Base-by-base conservation (phyloP, 2,113 vertebrate genomes). In the Laticauda laticaudata region DNA sequence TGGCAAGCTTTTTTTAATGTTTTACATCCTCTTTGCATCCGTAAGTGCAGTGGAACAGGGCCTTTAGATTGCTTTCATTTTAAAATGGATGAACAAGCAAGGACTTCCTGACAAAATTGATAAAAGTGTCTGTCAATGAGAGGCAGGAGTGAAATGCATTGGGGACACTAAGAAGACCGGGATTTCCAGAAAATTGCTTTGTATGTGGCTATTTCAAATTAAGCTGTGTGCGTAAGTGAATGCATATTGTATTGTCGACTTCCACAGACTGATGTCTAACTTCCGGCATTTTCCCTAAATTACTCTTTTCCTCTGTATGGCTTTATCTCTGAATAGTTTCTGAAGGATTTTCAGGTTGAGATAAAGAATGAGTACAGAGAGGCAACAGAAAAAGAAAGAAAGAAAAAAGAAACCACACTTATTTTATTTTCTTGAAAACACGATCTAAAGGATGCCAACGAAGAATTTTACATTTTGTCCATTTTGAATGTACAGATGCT, bases 141-240 rank as follows among this genome's bases (percentile, higher is more conserved):
- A 45, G 29, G 75, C 69, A 86, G 61, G 64, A 18, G 56, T 92
- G 89, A 92, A 87, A 86, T 51, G 34, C 48, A 81, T 29, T 9
- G 3, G 48, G 69, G 55, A 85, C 54, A 91, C 59, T 39, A 87
- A 0, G 0, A 29, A 61, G 54, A 34, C 0, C 0, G 0, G 1
- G 29, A 54, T 90, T 93, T 93, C 59, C 59, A n/a, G 87, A 94
- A 51, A 93, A 94, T 92, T 90, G 43, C 34, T 86, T 64, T 56
- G 1, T 93, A 29, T 92, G 1, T 0, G 3, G 12, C n/a, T 88
- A 86, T 81, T 92, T 29, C 61, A 56, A 87, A 18, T n/a, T 86
- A 54, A 24, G 45, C 56, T 11, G 92, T 39, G 45, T 29, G 9
- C 4, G 0, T 29, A 87, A 11, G n/a, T 56, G 69, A 69, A 69